Base-by-base conservation (phyloP, 2,888 invertebrate species). In the Phaedon cochleariae region DNA sequence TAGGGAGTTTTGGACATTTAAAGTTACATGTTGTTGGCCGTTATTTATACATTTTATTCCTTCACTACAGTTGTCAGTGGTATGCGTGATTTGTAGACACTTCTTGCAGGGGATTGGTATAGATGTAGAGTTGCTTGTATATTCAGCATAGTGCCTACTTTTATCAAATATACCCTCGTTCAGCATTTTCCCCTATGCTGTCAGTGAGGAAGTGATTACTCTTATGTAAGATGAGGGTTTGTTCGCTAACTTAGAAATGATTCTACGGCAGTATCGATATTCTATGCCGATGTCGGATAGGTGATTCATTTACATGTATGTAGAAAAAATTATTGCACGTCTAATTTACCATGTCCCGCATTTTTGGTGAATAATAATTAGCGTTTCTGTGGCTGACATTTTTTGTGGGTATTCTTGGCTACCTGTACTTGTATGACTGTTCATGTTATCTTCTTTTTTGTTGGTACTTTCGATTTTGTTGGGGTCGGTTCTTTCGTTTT, bases 101-200 rank as follows among this genome's bases (percentile, higher is more conserved):
- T n/a, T n/a, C n/a, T n/a, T n/a, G n/a, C n/a, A n/a, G n/a, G n/a
- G n/a, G n/a, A n/a, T n/a, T n/a, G n/a, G n/a, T n/a, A n/a, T n/a
- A n/a, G n/a, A n/a, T n/a, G n/a, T n/a, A n/a, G n/a, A n/a, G n/a
- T n/a, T n/a, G n/a, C n/a, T n/a, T n/a, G n/a, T n/a, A n/a, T n/a
- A n/a, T n/a, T n/a, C n/a, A n/a, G 34, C 34, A 34, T 34, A 34
- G 34, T 34, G 34, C 5, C 34, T 34, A 10, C n/a, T 54, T 54
- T 54, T 54, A 18, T 17, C 31, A 17, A 21, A 54, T 3, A 54
- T 10, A 1, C 64, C 64, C 26, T 61, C 26, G 15, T 64, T 64
- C 3, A 64, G n/a, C 17, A 64, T 41, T 21, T 64, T 64, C 34
- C 61, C 60, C 20, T 52, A 64, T 22, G 59, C 41, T 49, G 34